phyloP scores from a whole-genome alignment of 1,140 invertebrate species.

The Drosophila lacteicornis region DNA sequence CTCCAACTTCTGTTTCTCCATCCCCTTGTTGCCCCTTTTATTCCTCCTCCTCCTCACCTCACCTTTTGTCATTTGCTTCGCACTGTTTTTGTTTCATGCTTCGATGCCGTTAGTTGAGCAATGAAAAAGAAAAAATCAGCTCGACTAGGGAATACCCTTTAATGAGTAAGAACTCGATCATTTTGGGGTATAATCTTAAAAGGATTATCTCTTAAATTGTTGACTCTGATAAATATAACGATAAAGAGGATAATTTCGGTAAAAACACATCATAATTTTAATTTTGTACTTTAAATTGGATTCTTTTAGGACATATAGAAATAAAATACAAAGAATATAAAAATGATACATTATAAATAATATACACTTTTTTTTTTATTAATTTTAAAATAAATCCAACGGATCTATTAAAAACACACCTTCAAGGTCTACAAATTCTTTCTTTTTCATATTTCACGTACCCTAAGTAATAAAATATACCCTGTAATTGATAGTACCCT shows the following conservation, averaged over 20 bases:
- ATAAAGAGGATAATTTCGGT: too few relatives aligned
- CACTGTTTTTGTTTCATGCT: conserved; percentile 66
- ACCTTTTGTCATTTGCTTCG: conserved; percentile 50
- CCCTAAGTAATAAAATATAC: background rate
- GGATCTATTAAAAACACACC: background rate
- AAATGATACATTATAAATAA: too few relatives aligned
- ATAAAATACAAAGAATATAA: too few relatives aligned
- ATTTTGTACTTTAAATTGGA: too few relatives aligned
- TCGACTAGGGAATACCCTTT: conserved; percentile 2
- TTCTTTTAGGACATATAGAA: too few relatives aligned
- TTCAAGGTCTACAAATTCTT: background rate
- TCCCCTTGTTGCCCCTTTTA: background rate
- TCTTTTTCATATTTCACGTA: background rate
- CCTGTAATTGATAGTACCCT: background rate
- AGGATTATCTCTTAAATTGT: too few relatives aligned
- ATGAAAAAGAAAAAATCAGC: background rate
- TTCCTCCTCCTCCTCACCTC: conserved; percentile 1
- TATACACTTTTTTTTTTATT: too few relatives aligned
- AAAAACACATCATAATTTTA: too few relatives aligned
- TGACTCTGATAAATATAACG: too few relatives aligned
- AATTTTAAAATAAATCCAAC: too few relatives aligned
- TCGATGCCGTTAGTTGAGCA: conserved; percentile 45
- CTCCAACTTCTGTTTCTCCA: conserved; percentile 12
- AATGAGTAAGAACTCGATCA: background rate
- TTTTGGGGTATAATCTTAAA: too few relatives aligned